These are phyloP conservation scores for Pycnomerus fuliginosus DNA, from an alignment of 2,888 invertebrate genomes.

Conservation along the genomic window DNA sequence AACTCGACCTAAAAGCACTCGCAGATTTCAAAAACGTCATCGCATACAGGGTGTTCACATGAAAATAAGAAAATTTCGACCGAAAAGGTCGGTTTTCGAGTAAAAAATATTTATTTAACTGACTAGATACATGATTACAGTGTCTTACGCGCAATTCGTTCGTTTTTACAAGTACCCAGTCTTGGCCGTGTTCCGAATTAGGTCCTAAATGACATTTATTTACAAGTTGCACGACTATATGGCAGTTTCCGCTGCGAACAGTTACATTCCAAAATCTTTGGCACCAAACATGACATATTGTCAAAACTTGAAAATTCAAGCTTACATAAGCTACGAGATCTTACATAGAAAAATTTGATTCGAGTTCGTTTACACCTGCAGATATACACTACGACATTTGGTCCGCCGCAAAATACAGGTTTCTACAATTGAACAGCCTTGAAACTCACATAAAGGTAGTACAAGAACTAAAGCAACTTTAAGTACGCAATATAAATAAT, in stretches of 20 bases:
- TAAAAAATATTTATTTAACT: constrained; percentile 33
- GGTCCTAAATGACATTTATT: not conserved
- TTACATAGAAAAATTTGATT: too few relatives aligned
- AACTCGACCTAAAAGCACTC: too few relatives aligned
- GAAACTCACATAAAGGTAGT: too few relatives aligned
- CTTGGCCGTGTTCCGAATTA: not conserved
- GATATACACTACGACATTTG: too few relatives aligned
- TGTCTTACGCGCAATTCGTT: constrained; percentile 12
- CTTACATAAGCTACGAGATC: not conserved
- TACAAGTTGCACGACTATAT: not conserved
- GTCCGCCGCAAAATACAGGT: too few relatives aligned
- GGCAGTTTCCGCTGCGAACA: not conserved
- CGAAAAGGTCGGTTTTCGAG: too few relatives aligned
- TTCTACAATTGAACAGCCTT: too few relatives aligned
- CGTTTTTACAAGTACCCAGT: not conserved
- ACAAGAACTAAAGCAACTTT: too few relatives aligned
- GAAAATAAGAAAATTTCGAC: too few relatives aligned
- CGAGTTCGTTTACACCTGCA: too few relatives aligned
- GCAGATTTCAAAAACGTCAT: too few relatives aligned
- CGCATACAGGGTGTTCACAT: too few relatives aligned
- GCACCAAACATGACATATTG: constrained; percentile 4
- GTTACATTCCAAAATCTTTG: constrained; percentile 8
- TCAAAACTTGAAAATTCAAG: not conserved
- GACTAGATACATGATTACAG: constrained; percentile 34
- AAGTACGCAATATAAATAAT: constrained; percentile 6